phyloP scores from a whole-genome alignment of 2,888 invertebrate genomes.

The Gasteruption jaculator region DNA sequence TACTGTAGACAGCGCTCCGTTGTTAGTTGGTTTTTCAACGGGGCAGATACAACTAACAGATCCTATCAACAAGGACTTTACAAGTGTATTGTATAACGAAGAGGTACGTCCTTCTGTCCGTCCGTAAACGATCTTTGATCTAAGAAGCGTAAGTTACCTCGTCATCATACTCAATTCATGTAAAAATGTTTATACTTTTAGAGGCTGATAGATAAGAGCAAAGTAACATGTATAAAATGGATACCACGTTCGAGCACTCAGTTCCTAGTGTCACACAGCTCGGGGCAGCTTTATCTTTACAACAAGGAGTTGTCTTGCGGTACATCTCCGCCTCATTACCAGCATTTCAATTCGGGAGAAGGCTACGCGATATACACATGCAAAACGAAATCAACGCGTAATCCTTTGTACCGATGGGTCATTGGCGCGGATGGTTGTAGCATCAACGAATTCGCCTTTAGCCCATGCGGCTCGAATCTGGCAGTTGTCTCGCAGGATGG shows the following conservation, averaged over 20 bases:
- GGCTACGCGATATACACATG: slow-evolving; percentile 93
- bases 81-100: slow-evolving; percentile 96
- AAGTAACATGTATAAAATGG: slow-evolving; percentile 97
- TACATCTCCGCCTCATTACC: slow-evolving; percentile 87
- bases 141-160: background rate
- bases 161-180: background rate
- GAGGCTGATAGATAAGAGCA: slow-evolving; percentile 88
- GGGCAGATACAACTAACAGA: slow-evolving; percentile 98
- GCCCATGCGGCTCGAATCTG: slow-evolving; percentile 87
- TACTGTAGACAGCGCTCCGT: slow-evolving; percentile 77
- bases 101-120: slow-evolving; percentile 70
- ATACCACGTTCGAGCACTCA: slow-evolving; percentile 91
- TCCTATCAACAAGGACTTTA: slow-evolving; percentile 93
- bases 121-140: background rate
- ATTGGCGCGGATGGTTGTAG: slow-evolving; percentile 75
- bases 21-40: slow-evolving; percentile 96
- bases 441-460: slow-evolving; percentile 97
- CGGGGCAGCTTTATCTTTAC: slow-evolving; percentile 96
- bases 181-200: slow-evolving; percentile 51
- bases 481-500: slow-evolving; percentile 96
- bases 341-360: slow-evolving; percentile 91
- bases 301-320: slow-evolving; percentile 93
- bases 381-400: slow-evolving; percentile 92
- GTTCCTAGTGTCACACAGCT: slow-evolving; percentile 91
- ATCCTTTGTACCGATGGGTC: slow-evolving; percentile 91